These are phyloP conservation scores for Otocyon megalotis DNA, from an alignment of 2,113 vertebrate species.

Conservation along the genomic window DNA sequence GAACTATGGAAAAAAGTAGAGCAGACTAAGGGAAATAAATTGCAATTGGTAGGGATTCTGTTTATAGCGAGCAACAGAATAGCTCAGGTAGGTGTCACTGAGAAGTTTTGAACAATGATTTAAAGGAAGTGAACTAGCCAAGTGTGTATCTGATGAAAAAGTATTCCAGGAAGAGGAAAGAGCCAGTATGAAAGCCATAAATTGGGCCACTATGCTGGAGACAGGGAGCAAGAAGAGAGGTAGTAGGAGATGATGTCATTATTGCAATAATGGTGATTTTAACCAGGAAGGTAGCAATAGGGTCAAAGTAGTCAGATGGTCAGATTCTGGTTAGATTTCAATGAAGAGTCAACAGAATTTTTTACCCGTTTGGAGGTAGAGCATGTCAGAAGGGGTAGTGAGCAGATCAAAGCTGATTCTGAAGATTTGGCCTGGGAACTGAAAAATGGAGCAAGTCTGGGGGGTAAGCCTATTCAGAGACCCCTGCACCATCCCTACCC, in stretches of 20 bases:
- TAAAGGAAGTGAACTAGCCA: background rate
- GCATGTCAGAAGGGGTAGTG: background rate
- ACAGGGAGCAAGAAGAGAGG: background rate
- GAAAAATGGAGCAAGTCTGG: background rate
- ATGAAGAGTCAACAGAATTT: background rate
- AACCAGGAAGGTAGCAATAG: background rate
- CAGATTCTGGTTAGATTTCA: background rate
- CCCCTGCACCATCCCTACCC: background rate
- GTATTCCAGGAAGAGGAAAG: background rate
- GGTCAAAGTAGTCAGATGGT: background rate
- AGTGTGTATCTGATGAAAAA: background rate
- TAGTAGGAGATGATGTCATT: background rate
- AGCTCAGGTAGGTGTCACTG: background rate
- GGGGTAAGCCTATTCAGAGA: background rate
- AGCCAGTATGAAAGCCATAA: background rate
- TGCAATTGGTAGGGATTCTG: background rate
- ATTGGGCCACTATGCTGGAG: background rate
- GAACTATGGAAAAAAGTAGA: background rate
- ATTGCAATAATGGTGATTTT: background rate
- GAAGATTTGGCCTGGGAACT: background rate
- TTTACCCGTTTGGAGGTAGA: background rate
- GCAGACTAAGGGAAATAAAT: background rate
- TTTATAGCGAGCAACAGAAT: background rate
- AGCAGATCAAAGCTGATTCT: background rate
- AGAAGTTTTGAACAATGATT: background rate